Conservation (phyloP, 2,888 invertebrate genomes). For the Heliconius aoede region DNA sequence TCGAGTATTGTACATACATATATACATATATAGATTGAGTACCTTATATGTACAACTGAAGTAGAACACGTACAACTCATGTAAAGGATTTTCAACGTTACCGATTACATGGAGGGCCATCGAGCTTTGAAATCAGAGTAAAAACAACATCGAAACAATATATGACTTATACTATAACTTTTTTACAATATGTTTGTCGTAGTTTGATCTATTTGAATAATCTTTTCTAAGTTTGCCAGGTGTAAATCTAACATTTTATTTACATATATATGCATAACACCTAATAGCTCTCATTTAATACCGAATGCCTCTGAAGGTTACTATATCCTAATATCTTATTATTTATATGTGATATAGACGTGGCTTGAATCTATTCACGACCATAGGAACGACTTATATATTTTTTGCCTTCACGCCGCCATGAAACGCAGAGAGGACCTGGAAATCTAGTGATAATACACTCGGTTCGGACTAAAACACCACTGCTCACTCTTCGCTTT, state of each 20-base stretch:
- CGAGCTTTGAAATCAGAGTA: not conserved
- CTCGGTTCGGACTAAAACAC: no score
- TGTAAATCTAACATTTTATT: not conserved
- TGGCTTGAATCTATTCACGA: no score
- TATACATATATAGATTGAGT: not conserved
- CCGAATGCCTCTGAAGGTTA: no score
- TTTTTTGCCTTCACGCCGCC: no score
- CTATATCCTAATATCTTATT: no score
- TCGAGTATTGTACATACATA: not conserved
- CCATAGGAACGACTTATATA: no score
- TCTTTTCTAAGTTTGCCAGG: not conserved
- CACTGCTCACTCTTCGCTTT: no score
- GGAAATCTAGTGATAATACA: no score
- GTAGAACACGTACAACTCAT: slow-evolving; percentile 9
- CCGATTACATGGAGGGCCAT: not conserved
- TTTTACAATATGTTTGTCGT: not conserved
- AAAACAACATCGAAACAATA: slow-evolving; percentile 6
- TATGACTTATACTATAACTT: not conserved
- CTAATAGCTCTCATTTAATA: no score
- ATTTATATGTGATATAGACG: no score
- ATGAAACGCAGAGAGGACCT: no score
- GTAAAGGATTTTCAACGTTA: slow-evolving; percentile 8
- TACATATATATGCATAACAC: not conserved
- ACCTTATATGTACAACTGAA: not conserved
- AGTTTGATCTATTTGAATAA: not conserved